Evolutionary conservation across 1,140 invertebrate species (phyloP), one percentile per base, ranked within the genome.

Genomic region (Globodera ellingtonae): DNA sequence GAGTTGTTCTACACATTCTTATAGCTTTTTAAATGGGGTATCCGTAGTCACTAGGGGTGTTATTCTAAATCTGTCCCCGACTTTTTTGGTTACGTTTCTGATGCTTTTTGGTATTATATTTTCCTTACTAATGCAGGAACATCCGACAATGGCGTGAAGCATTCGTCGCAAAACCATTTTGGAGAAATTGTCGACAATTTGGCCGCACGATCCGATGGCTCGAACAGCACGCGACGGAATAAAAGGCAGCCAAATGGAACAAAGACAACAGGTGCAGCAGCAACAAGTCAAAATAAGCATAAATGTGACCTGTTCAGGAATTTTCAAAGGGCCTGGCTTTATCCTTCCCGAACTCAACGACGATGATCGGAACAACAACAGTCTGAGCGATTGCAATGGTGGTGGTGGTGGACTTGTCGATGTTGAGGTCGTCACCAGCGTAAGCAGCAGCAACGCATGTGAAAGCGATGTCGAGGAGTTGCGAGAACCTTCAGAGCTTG

Each of bases 251-350:
- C 8, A 44, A 6, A 35, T 13, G 10, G 35, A 70, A 70, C 67
- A 44, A 24, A n/a, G 24, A 35, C 67, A 7, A 10, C 67, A 67
- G 35, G n/a, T 15, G 35, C 66, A 18, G 18, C 74, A 56, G 44
- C 35, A 75, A 50, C 52, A 13, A 75, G 13, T 4, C 47, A 66
- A 9, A 59, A 8, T n/a, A 50, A 24, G 24, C 44, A 59, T 7
- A 1, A 24, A 47, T 50, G 5, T 75, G 35, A 35, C 35, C 35
- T 35, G 35, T 59, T 21, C 21, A 48, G 73, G 24, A 62, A 7
- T 21, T 4, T 76, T 59, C 74, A n/a, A 46, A 47, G 74, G 74
- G 7, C 74, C 74, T 21, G 74, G 74, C n/a, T 76, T 76, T 62
- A 46, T 76, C 6, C 44, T 66, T 46, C 74, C 74, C n/a, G 74